These are phyloP conservation scores for Hypolimnas misippus DNA, from an alignment of 2,888 invertebrate species.

Conservation along the genomic window DNA sequence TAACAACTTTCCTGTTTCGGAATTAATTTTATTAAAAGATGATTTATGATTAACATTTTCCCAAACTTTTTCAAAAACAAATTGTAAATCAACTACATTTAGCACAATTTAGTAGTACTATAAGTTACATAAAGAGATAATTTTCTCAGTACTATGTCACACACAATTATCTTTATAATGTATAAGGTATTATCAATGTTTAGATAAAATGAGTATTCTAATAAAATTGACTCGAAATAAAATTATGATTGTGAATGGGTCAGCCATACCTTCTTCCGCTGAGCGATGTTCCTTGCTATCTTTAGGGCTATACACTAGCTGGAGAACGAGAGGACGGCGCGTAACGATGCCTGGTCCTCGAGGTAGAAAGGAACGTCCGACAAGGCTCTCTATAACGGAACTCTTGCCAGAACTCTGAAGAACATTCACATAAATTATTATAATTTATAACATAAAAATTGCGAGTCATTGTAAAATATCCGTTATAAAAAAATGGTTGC, in stretches of 20 bases:
- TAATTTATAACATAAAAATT: neutral
- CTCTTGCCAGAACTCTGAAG: conserved; percentile 99
- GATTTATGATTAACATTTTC: too few species aligned
- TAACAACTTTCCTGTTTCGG: neutral
- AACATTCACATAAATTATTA: neutral
- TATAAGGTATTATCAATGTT: neutral
- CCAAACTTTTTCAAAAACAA: neutral
- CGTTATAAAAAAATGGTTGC: neutral
- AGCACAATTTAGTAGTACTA: neutral
- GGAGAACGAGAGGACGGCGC: conserved; percentile 95
- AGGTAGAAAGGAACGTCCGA: conserved; percentile 98
- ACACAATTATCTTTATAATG: neutral
- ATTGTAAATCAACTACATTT: neutral
- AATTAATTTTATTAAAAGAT: neutral
- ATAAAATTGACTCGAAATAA: neutral
- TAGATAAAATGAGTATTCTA: conserved; percentile 3
- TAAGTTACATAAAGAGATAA: conserved; percentile 7
- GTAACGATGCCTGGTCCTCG: conserved; percentile 99
- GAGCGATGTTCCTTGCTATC: conserved; percentile 94
- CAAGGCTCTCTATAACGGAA: conserved; percentile 98
- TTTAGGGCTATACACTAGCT: conserved; percentile 95
- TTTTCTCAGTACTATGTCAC: neutral
- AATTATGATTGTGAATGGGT: conserved; percentile 31
- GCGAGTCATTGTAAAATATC: neutral
- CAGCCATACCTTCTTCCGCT: conserved; percentile 90